A percentile compares a stretch with the other conserved stretches of the same genome.
Evolutionary conservation across 2,888 invertebrate genomes (phyloP).

Genomic region (Creontiades dilutus): DNA sequence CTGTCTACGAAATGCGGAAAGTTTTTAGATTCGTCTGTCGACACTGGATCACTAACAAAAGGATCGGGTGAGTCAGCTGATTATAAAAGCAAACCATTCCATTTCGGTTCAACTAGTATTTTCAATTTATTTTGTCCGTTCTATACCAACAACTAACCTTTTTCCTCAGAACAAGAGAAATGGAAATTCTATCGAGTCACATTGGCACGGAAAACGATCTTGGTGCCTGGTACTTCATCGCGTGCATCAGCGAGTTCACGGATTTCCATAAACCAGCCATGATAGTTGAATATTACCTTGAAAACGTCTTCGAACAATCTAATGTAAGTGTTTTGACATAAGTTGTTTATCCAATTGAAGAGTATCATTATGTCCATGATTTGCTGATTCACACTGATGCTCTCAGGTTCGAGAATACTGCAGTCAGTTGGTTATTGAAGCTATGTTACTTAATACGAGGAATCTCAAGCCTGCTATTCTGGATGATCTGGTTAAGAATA

Average conservation of each 20-base stretch:
- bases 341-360: too few species aligned
- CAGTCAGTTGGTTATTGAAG: conserved; percentile 74
- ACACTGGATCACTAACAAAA: conserved; percentile 73
- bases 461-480: conserved; percentile 45
- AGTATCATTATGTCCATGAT: background rate
- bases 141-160: background rate
- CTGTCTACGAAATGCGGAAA: conserved; percentile 81
- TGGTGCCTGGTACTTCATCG: conserved; percentile 81
- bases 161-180: conserved; percentile 64
- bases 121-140: background rate
- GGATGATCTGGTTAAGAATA: conserved; percentile 54
- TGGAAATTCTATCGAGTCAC: conserved; percentile 78
- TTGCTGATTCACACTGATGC: background rate
- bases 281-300: conserved; percentile 74
- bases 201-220: conserved; percentile 79
- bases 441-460: conserved; percentile 74
- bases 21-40: conserved; percentile 82
- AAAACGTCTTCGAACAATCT: conserved; percentile 71
- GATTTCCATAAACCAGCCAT: conserved; percentile 59
- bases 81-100: too few species aligned
- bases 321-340: background rate
- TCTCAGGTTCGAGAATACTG: conserved; percentile 74
- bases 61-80: conserved; percentile 59
- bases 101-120: background rate
- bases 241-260: conserved; percentile 79